Base-by-base conservation (phyloP, 1,140 invertebrate species). In the Littorina saxatilis region DNA sequence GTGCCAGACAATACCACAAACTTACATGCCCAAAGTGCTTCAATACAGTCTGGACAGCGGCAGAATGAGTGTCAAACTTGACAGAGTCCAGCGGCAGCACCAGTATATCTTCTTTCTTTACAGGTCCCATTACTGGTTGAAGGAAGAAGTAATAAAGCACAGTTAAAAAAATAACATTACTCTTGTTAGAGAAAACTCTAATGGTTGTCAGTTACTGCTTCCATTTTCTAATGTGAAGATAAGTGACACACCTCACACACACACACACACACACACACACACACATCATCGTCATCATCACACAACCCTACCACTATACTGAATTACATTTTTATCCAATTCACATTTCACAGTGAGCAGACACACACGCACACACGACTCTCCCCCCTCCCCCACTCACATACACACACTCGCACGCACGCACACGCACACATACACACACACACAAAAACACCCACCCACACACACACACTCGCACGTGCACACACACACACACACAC, bases 1-100 rank as follows among this genome's bases (percentile, higher is more conserved):
- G n/a, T n/a, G n/a, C n/a, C n/a, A n/a, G n/a, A n/a, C n/a, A n/a
- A n/a, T n/a, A 78, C 5, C 52, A 61, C 23, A n/a, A 23, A 83
- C 81, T 81, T 93, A 95, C 95, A 85, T 94, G 93, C 76, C 95
- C 95, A 92, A 97, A 97, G 89, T 96, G 94, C n/a, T 94, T 87
- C 0, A 97, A 86, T 0, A 96, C 95, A 82, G 93, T 91, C 61
- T 95, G 90, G 47, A 97, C 95, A 52, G 93, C 92, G 52, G 93
- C 82, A 89, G 95, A 89, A 88, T 97, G 96, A 39, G 89, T 90
- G 1, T 94, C 91, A 37, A 94, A 90, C 37, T 96, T 90, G n/a
- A 94, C 92, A 68, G 97, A 91, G 92, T 97, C 96, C 89, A 97
- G 93, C 29, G 94, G 94, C 13, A 97, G 84, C 9, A 96, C 93